Conservation (phyloP, 2,888 invertebrate species). For the Apodemia duryi region DNA sequence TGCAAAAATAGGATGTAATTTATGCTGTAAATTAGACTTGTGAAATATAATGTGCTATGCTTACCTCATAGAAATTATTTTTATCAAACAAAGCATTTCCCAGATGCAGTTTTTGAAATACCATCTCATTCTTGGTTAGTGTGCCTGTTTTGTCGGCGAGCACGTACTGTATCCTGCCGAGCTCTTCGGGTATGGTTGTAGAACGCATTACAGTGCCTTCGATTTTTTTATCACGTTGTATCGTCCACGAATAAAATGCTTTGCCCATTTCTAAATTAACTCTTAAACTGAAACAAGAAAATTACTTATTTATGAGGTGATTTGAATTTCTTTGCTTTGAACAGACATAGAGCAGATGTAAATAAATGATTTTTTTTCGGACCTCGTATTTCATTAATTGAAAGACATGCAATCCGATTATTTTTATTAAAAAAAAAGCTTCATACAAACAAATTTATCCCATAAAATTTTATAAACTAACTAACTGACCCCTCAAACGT, state of each 20-base stretch:
- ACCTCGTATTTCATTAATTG: no score
- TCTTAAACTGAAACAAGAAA: slow-evolving; percentile 83
- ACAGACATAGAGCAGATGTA: no score
- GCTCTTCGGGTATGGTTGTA: slow-evolving; percentile 98
- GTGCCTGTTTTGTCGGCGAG: slow-evolving; percentile 99
- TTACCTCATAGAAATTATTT: slow-evolving; percentile 90
- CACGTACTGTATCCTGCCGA: slow-evolving; percentile 97
- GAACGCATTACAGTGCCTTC: slow-evolving; percentile 97
- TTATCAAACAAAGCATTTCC: slow-evolving; percentile 95
- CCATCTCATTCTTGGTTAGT: slow-evolving; percentile 99
- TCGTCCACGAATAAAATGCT: slow-evolving; percentile 97
- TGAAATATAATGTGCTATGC: no score
- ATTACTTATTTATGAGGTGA: background rate
- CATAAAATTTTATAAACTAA: no score
- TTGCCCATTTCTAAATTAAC: slow-evolving; percentile 99
- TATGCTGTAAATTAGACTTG: no score
- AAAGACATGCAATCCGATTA: no score
- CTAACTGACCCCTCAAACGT: no score
- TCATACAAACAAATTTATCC: no score
- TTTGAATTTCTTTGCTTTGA: no score
- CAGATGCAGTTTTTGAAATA: slow-evolving; percentile 96
- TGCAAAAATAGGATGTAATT: no score
- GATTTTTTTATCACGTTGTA: slow-evolving; percentile 95
- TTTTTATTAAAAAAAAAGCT: no score
- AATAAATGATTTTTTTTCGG: no score